phyloP scores from a whole-genome alignment of 1,140 invertebrate genomes.

The Drosophila subobscura region DNA sequence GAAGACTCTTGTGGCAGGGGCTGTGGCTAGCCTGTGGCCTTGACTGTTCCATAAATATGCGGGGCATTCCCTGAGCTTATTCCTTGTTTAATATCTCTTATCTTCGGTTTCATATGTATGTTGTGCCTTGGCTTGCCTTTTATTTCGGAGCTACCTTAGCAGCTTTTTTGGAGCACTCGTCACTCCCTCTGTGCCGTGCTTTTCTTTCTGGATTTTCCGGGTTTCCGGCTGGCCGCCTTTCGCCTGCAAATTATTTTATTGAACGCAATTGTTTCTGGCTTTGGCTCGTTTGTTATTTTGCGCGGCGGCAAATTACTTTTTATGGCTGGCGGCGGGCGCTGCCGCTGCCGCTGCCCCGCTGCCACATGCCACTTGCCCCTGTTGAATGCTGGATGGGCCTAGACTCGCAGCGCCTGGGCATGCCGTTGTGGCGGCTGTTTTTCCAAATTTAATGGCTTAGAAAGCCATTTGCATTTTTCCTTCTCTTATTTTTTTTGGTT shows the following conservation, averaged over 20 bases:
- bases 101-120: no score
- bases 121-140: no score
- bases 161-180: no score
- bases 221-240: slow-evolving; percentile 54
- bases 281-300: slow-evolving; percentile 81
- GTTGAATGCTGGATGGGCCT: slow-evolving; percentile 24
- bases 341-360: neutral
- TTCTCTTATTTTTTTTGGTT: slow-evolving; percentile 38
- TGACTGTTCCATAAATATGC: no score
- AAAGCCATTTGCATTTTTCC: slow-evolving; percentile 77
- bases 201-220: neutral
- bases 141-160: neutral
- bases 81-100: no score
- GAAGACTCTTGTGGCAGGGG: no score
- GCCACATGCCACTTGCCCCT: slow-evolving; percentile 11
- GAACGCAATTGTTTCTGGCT: slow-evolving; percentile 81
- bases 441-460: slow-evolving; percentile 82
- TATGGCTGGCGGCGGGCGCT: slow-evolving; percentile 56
- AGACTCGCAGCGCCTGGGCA: slow-evolving; percentile 11
- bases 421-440: slow-evolving; percentile 69
- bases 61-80: no score
- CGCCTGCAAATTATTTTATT: slow-evolving; percentile 80
- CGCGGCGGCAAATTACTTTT: slow-evolving; percentile 79
- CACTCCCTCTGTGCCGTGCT: neutral
- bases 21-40: no score